A percentile compares a stretch with the other conserved stretches of the same genome.
Conservation (phyloP, 1,140 invertebrate genomes). For the Drosophila triauraria region DNA sequence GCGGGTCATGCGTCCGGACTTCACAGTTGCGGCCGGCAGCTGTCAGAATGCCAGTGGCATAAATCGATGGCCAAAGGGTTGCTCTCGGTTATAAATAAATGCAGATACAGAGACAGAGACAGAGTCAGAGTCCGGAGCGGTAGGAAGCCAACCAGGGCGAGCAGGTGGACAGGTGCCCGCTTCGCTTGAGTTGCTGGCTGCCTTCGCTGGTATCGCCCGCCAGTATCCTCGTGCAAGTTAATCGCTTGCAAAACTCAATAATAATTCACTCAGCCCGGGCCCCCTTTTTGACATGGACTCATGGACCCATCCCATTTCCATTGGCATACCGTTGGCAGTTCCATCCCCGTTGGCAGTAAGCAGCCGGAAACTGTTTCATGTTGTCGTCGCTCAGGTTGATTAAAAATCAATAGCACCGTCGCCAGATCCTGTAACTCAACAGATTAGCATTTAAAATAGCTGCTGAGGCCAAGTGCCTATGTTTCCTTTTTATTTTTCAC, state of each 20-base stretch:
- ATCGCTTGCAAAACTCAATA: slow-evolving; percentile 85
- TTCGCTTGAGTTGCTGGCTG: slow-evolving; percentile 24
- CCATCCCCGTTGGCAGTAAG: slow-evolving; percentile 50
- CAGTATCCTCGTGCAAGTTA: slow-evolving; percentile 70
- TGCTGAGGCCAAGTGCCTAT: slow-evolving; percentile 37
- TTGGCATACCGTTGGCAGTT: no score
- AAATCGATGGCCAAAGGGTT: slow-evolving; percentile 51
- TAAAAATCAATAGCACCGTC: slow-evolving; percentile 76
- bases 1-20: slow-evolving; percentile 44
- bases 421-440: slow-evolving; percentile 48
- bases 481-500: slow-evolving; percentile 24
- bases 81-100: slow-evolving; percentile 49
- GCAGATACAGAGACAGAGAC: slow-evolving; percentile 20
- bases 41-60: slow-evolving; percentile 39
- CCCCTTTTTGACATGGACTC: slow-evolving; percentile 10
- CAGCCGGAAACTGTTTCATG: slow-evolving; percentile 81
- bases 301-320: background rate
- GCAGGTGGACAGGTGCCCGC: slow-evolving; percentile 6
- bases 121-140: background rate
- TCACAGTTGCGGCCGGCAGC: slow-evolving; percentile 16
- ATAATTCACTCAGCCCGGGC: slow-evolving; percentile 63
- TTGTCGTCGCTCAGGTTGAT: slow-evolving; percentile 70
- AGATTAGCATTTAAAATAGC: slow-evolving; percentile 79
- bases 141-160: slow-evolving; percentile 3
- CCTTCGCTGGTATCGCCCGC: slow-evolving; percentile 1